A percentile compares a stretch with the other conserved stretches of the same genome.
Evolutionary conservation across 2,888 invertebrate species (phyloP).

Genomic region (Papilio demoleus): DNA sequence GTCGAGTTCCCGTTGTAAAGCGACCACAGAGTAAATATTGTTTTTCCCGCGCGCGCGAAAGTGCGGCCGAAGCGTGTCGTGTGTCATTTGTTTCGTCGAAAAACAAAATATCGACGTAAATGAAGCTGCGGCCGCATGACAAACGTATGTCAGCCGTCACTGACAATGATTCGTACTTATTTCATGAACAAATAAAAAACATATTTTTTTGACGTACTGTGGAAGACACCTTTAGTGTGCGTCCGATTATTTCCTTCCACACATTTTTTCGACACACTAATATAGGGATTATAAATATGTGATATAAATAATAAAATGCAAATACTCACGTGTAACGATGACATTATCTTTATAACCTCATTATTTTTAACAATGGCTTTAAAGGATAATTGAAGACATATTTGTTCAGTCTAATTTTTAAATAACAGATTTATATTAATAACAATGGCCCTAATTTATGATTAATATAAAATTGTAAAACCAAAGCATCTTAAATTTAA

Average conservation of each 20-base stretch:
- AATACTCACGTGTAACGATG: constrained; percentile 9
- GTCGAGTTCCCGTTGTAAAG: constrained; percentile 66
- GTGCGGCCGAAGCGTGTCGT: constrained; percentile 54
- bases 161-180: background rate
- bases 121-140: constrained; percentile 4
- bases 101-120: constrained; percentile 47
- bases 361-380: constrained; percentile 16
- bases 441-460: background rate
- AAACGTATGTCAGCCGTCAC: constrained; percentile 24
- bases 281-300: background rate
- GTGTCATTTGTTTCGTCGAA: constrained; percentile 49
- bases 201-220: background rate
- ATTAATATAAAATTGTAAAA: background rate
- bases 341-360: constrained; percentile 8
- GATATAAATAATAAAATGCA: constrained; percentile 5
- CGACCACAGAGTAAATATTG: constrained; percentile 68
- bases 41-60: constrained; percentile 55
- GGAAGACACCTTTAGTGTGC: background rate
- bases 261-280: background rate
- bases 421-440: constrained; percentile 7
- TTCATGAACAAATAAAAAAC: background rate
- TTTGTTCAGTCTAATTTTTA: background rate
- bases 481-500: background rate
- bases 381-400: background rate
- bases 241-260: background rate